phyloP scores from a whole-genome alignment of 2,113 vertebrate genomes.

The Odontesthes bonariensis region DNA sequence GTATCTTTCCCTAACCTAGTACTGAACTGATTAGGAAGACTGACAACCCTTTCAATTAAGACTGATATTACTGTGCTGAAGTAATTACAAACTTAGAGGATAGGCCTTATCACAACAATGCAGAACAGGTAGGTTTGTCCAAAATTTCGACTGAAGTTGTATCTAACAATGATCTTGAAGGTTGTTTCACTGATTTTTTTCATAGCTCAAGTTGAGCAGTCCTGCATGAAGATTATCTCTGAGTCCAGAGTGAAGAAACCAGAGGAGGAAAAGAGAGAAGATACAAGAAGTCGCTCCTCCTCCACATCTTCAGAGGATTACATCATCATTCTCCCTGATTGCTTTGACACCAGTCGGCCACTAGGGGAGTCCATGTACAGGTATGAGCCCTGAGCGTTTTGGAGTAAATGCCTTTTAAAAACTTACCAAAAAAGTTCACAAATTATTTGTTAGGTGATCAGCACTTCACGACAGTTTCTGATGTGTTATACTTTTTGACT shows the following conservation, averaged over 20 bases:
- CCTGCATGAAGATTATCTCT: slow-evolving; percentile 55
- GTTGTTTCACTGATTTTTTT: neutral
- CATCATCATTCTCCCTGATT: slow-evolving; percentile 95
- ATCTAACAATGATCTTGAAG: neutral
- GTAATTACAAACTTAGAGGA: no score
- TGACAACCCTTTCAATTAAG: no score
- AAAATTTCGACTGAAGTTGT: no score
- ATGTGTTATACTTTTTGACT: neutral
- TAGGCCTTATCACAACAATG: no score
- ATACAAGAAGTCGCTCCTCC: slow-evolving; percentile 87
- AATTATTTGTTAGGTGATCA: no score
- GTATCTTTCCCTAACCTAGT: no score
- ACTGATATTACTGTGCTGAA: no score
- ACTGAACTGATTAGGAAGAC: no score
- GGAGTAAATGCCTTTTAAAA: neutral
- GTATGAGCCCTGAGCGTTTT: slow-evolving; percentile 15
- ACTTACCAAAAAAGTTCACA: no score
- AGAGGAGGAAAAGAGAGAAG: slow-evolving; percentile 75
- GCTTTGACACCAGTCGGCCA: slow-evolving; percentile 95
- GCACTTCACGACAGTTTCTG: neutral
- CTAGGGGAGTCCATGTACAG: slow-evolving; percentile 94
- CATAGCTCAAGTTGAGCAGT: slow-evolving; percentile 62
- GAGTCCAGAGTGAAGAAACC: slow-evolving; percentile 33
- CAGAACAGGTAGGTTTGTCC: no score
- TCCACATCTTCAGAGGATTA: slow-evolving; percentile 94